Conservation (phyloP, 2,888 invertebrate genomes). For the Hirtodrosophila histrioides region DNA sequence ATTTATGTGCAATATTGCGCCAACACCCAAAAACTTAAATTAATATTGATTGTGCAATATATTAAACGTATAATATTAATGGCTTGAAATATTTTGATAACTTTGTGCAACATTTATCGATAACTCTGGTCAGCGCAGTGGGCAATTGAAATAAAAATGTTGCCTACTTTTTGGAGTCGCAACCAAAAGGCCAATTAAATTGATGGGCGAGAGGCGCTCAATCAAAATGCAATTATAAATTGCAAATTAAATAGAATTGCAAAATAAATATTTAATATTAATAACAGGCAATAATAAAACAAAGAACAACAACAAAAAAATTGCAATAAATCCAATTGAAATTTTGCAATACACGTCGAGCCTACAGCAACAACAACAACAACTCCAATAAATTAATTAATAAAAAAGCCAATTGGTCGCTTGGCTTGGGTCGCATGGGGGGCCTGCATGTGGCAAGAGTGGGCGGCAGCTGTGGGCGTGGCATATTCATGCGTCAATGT, state of each 20-base stretch:
- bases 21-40: no score
- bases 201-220: slow-evolving; percentile 40
- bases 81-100: no score
- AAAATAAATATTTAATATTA: slow-evolving; percentile 79
- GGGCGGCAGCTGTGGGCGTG: no score
- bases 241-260: slow-evolving; percentile 75
- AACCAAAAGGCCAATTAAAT: slow-evolving; percentile 46
- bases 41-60: no score
- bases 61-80: no score
- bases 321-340: slow-evolving; percentile 40
- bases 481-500: not conserved
- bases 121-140: slow-evolving; percentile 5
- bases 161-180: slow-evolving; percentile 24
- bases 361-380: slow-evolving; percentile 25
- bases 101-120: not conserved
- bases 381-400: slow-evolving; percentile 76
- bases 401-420: slow-evolving; percentile 68
- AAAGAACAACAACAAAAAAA: slow-evolving; percentile 33
- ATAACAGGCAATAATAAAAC: slow-evolving; percentile 41
- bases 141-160: slow-evolving; percentile 29
- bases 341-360: slow-evolving; percentile 12
- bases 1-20: no score
- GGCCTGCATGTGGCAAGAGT: not conserved
- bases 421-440: slow-evolving; percentile 24
- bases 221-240: slow-evolving; percentile 75